Conservation (phyloP, 2,113 vertebrate genomes). For the Scopus umbretta region DNA sequence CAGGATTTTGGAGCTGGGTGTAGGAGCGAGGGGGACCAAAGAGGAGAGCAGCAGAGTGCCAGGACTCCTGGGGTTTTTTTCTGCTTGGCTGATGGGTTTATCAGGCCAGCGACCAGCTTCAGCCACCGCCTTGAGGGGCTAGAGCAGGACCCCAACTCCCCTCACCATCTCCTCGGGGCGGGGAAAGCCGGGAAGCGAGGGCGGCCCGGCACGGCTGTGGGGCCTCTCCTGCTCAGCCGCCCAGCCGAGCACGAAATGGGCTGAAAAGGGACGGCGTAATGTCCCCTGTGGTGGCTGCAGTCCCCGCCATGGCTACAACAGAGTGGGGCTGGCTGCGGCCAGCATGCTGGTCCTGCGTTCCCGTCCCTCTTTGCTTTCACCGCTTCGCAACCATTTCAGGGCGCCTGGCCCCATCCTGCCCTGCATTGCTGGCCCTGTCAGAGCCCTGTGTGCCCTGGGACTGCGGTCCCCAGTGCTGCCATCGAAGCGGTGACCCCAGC, state of each 20-base stretch:
- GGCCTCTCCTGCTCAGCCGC: neutral
- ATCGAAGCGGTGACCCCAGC: accelerated
- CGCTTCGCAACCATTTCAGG: accelerated
- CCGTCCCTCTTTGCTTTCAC: neutral
- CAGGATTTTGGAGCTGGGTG: neutral
- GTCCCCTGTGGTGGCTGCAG: neutral
- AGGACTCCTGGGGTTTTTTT: neutral
- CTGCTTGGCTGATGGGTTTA: neutral
- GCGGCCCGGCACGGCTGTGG: accelerated
- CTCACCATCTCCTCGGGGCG: neutral
- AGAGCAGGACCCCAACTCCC: neutral
- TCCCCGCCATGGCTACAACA: neutral
- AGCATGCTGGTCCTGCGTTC: accelerated
- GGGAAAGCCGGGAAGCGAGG: neutral
- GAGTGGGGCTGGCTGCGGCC: neutral
- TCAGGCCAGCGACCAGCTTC: neutral
- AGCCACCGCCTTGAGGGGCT: accelerated
- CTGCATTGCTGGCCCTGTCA: neutral
- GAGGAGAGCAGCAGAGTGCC: neutral
- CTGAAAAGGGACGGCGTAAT: neutral
- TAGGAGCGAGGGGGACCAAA: neutral
- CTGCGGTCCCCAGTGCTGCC: neutral
- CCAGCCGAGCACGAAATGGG: conserved; percentile 4
- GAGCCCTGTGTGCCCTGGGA: neutral
- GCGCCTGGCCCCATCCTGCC: neutral